Base-by-base conservation (phyloP, 2,797 vertebrate species). In the Cyprinella venusta region DNA sequence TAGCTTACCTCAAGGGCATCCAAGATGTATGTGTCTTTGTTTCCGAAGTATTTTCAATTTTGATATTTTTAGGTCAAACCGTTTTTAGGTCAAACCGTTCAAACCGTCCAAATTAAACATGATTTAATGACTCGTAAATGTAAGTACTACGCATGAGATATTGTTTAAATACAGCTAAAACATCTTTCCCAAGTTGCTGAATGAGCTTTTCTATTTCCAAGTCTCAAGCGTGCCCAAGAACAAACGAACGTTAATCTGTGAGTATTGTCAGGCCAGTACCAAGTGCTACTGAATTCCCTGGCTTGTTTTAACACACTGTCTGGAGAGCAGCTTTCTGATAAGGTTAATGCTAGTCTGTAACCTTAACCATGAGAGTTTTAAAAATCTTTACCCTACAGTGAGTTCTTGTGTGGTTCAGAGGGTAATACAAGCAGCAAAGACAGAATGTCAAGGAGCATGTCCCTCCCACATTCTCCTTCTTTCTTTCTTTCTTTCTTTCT, bases 381-480 rank as follows among this genome's bases (percentile, higher is more conserved):
- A 63, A 83, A 83, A 78, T 71, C 75, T 78, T 63, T 78, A 78
- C 75, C 65, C 82, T 52, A 67, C 54, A 78, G 81, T 78, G 74
- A 61, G 50, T 83, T 69, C 81, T 77, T 77, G 52, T 69, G 64
- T 69, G 52, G 67, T 78, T 83, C 67, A 83, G 30, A 50, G 65
- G 67, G 82, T 71, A 75, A 78, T 38, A 52, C 54, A 83, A 83
- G 78, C 82, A 83, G 82, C 75, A 83, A 70, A 83, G 82, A 78
- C 65, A 78, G 54, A 78, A 71, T 71, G 75, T 78, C 82, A 83
- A 78, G 75, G 82, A 77, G 75, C 75, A 64, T 76, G 61, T 81
- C 40, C 48, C 83, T 0, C 70, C 19, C 21, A n/a, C n/a, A 48
- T 48, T 18, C 59, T 45, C n/a, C 69, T 48, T n/a, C 16, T 42